Percentiles rank a stretch among this genome's conserved stretches.
Conservation (phyloP, 2,113 vertebrate genomes). For the Caretta caretta region DNA sequence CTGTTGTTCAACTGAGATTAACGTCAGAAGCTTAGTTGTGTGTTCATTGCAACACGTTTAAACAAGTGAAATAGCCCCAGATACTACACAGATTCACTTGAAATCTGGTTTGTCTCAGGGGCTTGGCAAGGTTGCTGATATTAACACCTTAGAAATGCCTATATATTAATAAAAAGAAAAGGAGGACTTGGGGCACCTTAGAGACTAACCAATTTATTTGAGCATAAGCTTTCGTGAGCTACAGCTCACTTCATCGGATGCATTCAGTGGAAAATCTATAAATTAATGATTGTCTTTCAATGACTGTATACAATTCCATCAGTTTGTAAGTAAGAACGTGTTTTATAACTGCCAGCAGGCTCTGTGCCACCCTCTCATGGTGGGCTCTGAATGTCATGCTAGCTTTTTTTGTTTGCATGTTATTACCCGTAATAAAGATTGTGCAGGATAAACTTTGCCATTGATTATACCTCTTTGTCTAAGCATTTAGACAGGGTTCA, state of each 20-base stretch:
- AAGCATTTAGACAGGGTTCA: not conserved
- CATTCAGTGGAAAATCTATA: not conserved
- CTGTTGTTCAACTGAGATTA: not conserved
- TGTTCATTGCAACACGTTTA: not conserved
- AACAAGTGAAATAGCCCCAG: not conserved
- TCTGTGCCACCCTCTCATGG: rapidly evolving
- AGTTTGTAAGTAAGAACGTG: rapidly evolving
- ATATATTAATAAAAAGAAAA: not conserved
- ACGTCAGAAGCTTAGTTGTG: not conserved
- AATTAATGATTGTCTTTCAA: not conserved
- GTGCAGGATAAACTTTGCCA: not conserved
- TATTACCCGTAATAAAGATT: not conserved
- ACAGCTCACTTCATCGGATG: too few species aligned
- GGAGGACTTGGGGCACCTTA: too few species aligned
- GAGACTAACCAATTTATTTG: too few species aligned
- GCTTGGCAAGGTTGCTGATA: not conserved
- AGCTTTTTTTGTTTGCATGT: not conserved
- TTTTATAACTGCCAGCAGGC: rapidly evolving
- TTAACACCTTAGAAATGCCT: not conserved
- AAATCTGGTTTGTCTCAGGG: not conserved
- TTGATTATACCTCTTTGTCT: not conserved
- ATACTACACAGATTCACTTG: rapidly evolving
- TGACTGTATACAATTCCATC: not conserved
- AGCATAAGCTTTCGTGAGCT: too few species aligned
- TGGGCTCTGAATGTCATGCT: not conserved